Percentiles rank a stretch among this genome's conserved stretches.
phyloP scores from a whole-genome alignment of 2,113 vertebrate species.

The Nothocercus nigrocapillus region DNA sequence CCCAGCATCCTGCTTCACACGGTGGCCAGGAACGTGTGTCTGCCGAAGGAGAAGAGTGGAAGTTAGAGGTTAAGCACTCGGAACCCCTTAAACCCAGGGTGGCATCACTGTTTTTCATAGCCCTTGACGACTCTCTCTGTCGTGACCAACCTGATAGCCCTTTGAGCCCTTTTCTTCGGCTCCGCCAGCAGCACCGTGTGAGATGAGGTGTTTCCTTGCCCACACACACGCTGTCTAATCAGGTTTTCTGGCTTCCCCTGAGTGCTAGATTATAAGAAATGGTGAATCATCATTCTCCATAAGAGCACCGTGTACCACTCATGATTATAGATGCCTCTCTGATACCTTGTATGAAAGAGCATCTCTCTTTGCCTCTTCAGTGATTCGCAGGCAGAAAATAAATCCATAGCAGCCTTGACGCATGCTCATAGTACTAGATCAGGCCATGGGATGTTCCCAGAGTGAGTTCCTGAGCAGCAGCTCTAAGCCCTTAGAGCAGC shows the following conservation, averaged over 20 bases:
- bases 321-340: fast-evolving
- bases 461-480: neutral
- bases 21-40: fast-evolving
- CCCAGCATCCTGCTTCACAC: neutral
- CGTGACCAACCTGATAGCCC: neutral
- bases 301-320: fast-evolving
- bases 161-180: neutral
- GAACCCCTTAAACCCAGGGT: neutral
- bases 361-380: neutral
- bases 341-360: fast-evolving
- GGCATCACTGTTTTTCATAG: neutral
- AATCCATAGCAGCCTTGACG: neutral
- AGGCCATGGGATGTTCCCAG: neutral
- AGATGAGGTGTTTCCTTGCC: neutral
- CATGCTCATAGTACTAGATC: neutral
- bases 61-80: neutral
- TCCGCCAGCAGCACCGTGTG: neutral
- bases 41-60: neutral
- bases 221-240: neutral
- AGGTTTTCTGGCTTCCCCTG: neutral
- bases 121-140: neutral
- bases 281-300: conserved; percentile 6
- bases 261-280: neutral
- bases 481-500: neutral
- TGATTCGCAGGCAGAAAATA: conserved; percentile 10